Base-by-base conservation (phyloP, 2,888 invertebrate genomes). In the Lissocephala sabroskyi region DNA sequence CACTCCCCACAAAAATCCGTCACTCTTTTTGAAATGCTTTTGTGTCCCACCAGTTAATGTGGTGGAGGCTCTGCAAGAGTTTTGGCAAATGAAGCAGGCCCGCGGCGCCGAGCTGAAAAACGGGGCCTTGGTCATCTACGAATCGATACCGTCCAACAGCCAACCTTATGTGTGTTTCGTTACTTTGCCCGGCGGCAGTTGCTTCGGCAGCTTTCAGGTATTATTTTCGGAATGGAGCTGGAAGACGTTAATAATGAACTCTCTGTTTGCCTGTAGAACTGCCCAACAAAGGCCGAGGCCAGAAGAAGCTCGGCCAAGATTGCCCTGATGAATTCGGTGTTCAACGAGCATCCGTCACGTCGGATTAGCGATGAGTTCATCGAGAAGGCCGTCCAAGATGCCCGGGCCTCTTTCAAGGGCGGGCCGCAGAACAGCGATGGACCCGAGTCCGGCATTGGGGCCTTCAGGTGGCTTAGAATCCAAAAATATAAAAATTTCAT, bases 81-180 rank as follows among this genome's bases (percentile, higher is more conserved):
- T 97, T 86, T 97, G 97, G 97, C 96, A 96, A 87, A 95, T 96
- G 94, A 97, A 97, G 86, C 93, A 94, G 66, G 90, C 94, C 42
- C 87, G 95, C 55, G 95, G 94, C 63, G 91, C 92, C 13, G 95
- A 94, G 74, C 87, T 94, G 58, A 90, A 93, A 75, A 92, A 94
- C 77, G 96, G 95, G 51, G 96, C 96, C 14, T 89, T 96, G 71
- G 96, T 97, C 70, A 95, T 96, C 82, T 97, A 97, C 85, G 97
- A 97, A 87, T 96, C 96, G 2, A 95, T 96, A 62, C 96, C 96
- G 23, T 92, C 95, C 28, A 91, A 92, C 60, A 91, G 92, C 79
- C 95, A 95, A 61, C 96, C 97, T 30, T 97, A 96, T 84, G 94
- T 96, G 45, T 97, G 97, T 86, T 97, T 95, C 82, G 95, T 97